Conservation (phyloP, 1,140 invertebrate species). For the Anoplophora glabripennis region DNA sequence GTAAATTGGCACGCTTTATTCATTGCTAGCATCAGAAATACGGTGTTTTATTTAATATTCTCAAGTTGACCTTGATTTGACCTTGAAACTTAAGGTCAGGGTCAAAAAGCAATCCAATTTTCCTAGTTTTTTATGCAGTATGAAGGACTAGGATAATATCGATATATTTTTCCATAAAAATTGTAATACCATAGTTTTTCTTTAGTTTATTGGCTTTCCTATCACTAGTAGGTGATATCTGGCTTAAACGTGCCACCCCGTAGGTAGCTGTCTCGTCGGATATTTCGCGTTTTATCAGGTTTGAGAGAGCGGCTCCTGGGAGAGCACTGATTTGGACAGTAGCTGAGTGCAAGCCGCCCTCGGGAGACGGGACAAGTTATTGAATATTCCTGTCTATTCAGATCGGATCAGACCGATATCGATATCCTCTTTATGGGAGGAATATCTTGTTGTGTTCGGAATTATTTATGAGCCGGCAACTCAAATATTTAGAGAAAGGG, state of each 20-base stretch:
- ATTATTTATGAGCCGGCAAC: slow-evolving; percentile 34
- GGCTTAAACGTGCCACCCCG: background rate
- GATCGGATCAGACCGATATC: slow-evolving; percentile 35
- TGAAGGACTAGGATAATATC: no score
- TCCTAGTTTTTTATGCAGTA: no score
- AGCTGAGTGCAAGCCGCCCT: slow-evolving; percentile 36
- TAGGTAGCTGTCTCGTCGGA: slow-evolving; percentile 35
- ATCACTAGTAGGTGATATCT: no score
- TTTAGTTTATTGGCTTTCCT: no score
- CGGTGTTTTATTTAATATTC: no score
- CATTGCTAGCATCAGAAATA: no score
- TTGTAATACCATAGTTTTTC: no score
- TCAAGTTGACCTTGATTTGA: no score
- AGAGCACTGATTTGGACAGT: slow-evolving; percentile 40
- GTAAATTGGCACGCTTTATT: no score
- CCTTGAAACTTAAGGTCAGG: no score
- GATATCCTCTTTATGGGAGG: slow-evolving; percentile 36
- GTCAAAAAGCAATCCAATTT: no score
- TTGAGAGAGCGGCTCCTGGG: slow-evolving; percentile 27
- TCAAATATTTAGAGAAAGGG: slow-evolving; percentile 17
- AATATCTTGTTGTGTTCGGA: slow-evolving; percentile 33
- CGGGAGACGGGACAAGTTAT: slow-evolving; percentile 37
- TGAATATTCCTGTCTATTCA: slow-evolving; percentile 40
- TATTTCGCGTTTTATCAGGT: slow-evolving; percentile 36
- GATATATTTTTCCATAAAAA: no score